A percentile compares a stretch with the other conserved stretches of the same genome.
These are phyloP conservation scores for Nomada fucata DNA, from an alignment of 2,888 invertebrate genomes.

Conservation along the genomic window DNA sequence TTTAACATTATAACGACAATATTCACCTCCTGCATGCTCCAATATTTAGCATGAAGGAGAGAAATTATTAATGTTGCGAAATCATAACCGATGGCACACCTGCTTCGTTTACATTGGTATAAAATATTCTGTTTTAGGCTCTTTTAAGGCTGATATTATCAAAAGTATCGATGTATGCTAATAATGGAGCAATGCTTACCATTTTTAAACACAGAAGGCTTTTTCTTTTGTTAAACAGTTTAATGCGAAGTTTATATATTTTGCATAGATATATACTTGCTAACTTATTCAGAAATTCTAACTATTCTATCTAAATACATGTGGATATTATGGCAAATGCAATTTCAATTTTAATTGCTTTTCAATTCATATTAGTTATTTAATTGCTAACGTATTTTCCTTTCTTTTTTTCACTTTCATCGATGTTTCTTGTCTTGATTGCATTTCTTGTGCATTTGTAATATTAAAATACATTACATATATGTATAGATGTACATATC, in stretches of 20 bases:
- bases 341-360: constrained; percentile 20
- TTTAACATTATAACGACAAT: constrained; percentile 10
- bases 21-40: not conserved
- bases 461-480: constrained; percentile 15
- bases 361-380: constrained; percentile 1
- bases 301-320: constrained; percentile 17
- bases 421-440: constrained; percentile 18
- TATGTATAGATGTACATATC: not conserved
- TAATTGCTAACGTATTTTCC: constrained; percentile 6
- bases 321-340: constrained; percentile 5
- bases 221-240: constrained; percentile 1
- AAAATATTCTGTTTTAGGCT: constrained; percentile 21
- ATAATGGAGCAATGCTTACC: constrained; percentile 7
- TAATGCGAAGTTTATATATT: constrained; percentile 30
- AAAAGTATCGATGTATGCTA: not conserved
- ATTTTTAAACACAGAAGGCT: constrained; percentile 25
- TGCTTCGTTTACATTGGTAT: constrained; percentile 19
- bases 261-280: constrained; percentile 3
- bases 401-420: not conserved
- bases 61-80: constrained; percentile 16
- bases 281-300: constrained; percentile 6
- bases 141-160: too few species aligned
- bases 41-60: constrained; percentile 4
- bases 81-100: constrained; percentile 8
- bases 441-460: constrained; percentile 21